A percentile compares a stretch with the other conserved stretches of the same genome.
Conservation (phyloP, 2,797 vertebrate species). For the Phrynocephalus vlangalii region DNA sequence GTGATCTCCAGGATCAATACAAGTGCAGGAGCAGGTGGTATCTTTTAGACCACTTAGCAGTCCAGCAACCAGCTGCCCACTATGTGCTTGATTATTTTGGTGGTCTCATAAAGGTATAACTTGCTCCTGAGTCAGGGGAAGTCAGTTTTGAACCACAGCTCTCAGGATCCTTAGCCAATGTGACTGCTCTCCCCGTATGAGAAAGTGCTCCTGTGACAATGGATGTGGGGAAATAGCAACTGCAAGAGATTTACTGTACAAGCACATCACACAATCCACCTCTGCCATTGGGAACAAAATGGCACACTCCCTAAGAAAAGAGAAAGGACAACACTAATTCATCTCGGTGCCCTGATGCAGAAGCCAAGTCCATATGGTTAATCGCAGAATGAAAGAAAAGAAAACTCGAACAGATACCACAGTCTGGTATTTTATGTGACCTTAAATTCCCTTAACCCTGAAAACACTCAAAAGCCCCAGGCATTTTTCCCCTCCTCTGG, state of each 20-base stretch:
- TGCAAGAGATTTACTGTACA: no score
- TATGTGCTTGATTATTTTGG: no score
- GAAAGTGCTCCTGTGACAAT: neutral
- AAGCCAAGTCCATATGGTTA: neutral
- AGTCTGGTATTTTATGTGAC: constrained; percentile 48
- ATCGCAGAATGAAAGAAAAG: constrained; percentile 27
- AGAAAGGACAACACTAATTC: neutral
- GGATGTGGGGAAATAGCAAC: neutral
- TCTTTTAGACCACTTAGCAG: neutral
- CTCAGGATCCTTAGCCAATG: no score
- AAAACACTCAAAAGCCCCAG: constrained; percentile 56
- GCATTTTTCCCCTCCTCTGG: constrained; percentile 55
- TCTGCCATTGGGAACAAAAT: neutral
- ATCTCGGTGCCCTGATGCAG: neutral
- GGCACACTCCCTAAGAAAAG: neutral
- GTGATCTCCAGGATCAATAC: no score
- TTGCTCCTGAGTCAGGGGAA: no score
- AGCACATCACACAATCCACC: neutral
- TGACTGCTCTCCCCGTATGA: neutral
- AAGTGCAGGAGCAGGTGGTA: no score
- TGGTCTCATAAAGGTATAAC: no score
- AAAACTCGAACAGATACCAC: constrained; percentile 44
- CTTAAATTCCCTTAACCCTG: constrained; percentile 60
- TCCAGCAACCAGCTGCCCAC: no score
- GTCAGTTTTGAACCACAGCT: no score